Conservation (phyloP, 1,140 invertebrate species). For the Sarcophaga bullata region DNA sequence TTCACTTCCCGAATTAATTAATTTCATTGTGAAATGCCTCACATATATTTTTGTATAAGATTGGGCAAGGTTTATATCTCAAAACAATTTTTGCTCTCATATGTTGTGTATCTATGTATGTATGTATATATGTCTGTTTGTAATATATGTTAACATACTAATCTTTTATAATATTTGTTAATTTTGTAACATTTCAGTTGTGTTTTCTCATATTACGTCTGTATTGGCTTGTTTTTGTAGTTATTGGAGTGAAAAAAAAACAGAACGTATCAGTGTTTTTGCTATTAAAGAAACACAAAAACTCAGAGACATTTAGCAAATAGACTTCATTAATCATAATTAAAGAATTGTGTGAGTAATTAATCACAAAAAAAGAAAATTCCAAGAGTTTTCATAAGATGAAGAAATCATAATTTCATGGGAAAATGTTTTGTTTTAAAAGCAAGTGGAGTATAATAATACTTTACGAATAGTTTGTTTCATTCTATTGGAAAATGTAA, state of each 20-base stretch:
- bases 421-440: too few species aligned
- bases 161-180: slow-evolving; percentile 37
- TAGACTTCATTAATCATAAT: slow-evolving; percentile 37
- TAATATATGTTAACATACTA: background rate
- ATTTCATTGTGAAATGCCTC: too few species aligned
- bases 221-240: background rate
- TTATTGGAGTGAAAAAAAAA: background rate
- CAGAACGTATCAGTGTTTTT: background rate
- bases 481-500: too few species aligned
- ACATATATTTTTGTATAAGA: too few species aligned
- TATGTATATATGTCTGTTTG: background rate
- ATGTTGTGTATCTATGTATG: background rate
- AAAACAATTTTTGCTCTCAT: too few species aligned
- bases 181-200: slow-evolving; percentile 7
- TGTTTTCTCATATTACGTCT: background rate
- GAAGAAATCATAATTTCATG: too few species aligned
- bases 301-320: background rate
- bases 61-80: too few species aligned
- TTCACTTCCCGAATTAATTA: too few species aligned
- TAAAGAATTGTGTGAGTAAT: slow-evolving; percentile 29
- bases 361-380: slow-evolving; percentile 9
- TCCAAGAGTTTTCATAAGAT: too few species aligned
- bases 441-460: too few species aligned
- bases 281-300: slow-evolving; percentile 1
- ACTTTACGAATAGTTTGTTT: too few species aligned